phyloP scores from a whole-genome alignment of 2,888 invertebrate genomes.

The Buathra laborator region DNA sequence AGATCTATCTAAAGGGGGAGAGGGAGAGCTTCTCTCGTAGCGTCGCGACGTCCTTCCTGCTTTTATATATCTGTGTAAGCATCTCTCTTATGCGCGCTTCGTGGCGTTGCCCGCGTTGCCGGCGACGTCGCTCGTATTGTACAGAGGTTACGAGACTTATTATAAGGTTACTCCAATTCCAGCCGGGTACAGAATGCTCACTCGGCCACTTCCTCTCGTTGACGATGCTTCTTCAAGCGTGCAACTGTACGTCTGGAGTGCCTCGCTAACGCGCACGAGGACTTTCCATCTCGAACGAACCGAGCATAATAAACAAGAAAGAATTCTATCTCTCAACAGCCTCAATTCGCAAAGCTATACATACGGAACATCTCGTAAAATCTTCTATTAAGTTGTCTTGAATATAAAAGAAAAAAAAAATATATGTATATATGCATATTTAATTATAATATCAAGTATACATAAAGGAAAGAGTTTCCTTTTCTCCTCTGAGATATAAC shows the following conservation, averaged over 20 bases:
- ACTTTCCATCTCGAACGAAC: slow-evolving; percentile 62
- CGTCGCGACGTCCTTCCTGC: slow-evolving; percentile 50
- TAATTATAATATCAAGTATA: not conserved
- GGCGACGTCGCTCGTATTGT: slow-evolving; percentile 59
- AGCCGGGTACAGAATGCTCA: slow-evolving; percentile 70
- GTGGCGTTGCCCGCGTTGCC: slow-evolving; percentile 18
- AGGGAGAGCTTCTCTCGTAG: not conserved
- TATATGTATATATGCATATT: too few species aligned
- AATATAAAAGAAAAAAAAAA: not conserved
- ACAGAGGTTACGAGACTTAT: slow-evolving; percentile 70
- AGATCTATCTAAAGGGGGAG: not conserved
- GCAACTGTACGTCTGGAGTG: slow-evolving; percentile 50
- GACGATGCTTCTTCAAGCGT: slow-evolving; percentile 67
- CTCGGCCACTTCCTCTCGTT: slow-evolving; percentile 76
- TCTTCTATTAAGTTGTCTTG: not conserved
- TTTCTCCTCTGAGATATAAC: too few species aligned
- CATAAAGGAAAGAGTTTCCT: too few species aligned
- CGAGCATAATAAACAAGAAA: slow-evolving; percentile 14
- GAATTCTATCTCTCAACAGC: not conserved
- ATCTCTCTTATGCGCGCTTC: not conserved
- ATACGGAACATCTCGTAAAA: not conserved
- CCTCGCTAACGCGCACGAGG: slow-evolving; percentile 38
- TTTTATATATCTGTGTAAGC: slow-evolving; percentile 13
- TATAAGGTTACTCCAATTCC: slow-evolving; percentile 76
- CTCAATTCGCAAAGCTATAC: not conserved